Conservation (phyloP, 2,113 vertebrate genomes). For the Blennius ocellaris region DNA sequence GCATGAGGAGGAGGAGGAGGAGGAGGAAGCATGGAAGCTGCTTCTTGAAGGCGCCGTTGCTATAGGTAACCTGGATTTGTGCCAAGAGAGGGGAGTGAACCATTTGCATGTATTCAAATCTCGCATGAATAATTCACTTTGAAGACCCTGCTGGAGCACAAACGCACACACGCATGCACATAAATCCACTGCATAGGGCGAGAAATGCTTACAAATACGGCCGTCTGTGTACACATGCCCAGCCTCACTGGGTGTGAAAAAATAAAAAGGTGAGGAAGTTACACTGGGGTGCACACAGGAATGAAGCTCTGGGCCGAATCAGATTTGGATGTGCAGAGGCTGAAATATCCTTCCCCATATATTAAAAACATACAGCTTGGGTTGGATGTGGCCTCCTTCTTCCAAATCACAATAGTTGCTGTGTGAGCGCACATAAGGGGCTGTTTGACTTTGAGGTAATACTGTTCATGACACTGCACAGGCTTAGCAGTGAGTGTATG, state of each 20-base stretch:
- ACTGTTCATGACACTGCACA: slow-evolving; percentile 11
- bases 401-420: slow-evolving; percentile 12
- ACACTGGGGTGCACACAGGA: slow-evolving; percentile 35
- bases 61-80: slow-evolving; percentile 84
- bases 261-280: slow-evolving; percentile 74
- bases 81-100: slow-evolving; percentile 71
- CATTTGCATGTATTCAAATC: slow-evolving; percentile 89
- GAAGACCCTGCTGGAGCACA: slow-evolving; percentile 71
- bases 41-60: slow-evolving; percentile 81
- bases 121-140: slow-evolving; percentile 84
- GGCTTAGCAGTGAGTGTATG: slow-evolving; percentile 8
- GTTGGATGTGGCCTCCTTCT: neutral
- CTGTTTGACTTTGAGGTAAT: slow-evolving; percentile 44
- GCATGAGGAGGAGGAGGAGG: slow-evolving; percentile 32
- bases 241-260: slow-evolving; percentile 58
- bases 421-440: slow-evolving; percentile 8
- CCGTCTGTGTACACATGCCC: slow-evolving; percentile 11
- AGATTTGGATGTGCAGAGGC: slow-evolving; percentile 26
- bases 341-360: neutral
- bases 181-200: slow-evolving; percentile 24
- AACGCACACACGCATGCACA: slow-evolving; percentile 37
- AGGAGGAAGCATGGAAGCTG: slow-evolving; percentile 62
- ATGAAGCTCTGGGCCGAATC: slow-evolving; percentile 51
- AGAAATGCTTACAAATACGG: slow-evolving; percentile 39
- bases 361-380: neutral